A percentile compares a stretch with the other conserved stretches of the same genome.
phyloP scores from a whole-genome alignment of 1,140 invertebrate genomes.

The Cydia splendana region DNA sequence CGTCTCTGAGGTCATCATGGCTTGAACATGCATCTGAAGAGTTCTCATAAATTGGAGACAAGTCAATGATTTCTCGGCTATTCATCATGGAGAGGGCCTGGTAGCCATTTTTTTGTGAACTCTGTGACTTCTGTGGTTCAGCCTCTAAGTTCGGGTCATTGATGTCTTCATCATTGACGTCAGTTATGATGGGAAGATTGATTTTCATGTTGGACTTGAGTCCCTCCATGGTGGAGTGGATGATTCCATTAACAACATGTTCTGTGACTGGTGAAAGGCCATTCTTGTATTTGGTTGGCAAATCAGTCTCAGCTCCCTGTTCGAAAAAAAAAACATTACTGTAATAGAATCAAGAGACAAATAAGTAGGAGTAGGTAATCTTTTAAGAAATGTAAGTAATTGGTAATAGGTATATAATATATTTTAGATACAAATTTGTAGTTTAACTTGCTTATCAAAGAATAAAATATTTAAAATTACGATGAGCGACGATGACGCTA shows the following conservation, averaged over 20 bases:
- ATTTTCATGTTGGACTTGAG: conserved; percentile 78
- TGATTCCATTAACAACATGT: conserved; percentile 72
- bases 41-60: conserved; percentile 79
- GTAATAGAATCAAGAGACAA: background rate
- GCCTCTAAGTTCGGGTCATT: conserved; percentile 55
- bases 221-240: conserved; percentile 76
- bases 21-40: conserved; percentile 78
- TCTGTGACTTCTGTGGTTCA: conserved; percentile 52
- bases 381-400: no score
- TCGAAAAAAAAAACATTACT: conserved; percentile 1
- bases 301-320: conserved; percentile 56
- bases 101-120: conserved; percentile 72
- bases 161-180: conserved; percentile 72
- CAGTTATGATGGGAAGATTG: conserved; percentile 77
- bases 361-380: no score
- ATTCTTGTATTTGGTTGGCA: conserved; percentile 73
- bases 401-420: no score
- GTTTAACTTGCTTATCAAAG: no score
- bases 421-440: no score
- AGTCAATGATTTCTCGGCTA: conserved; percentile 76
- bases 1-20: conserved; percentile 72
- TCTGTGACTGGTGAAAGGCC: conserved; percentile 73
- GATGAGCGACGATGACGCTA: conserved; percentile 9
- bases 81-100: conserved; percentile 64
- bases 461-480: background rate